Base-by-base conservation (phyloP, 2,113 vertebrate genomes). In the Phocoena phocoena region DNA sequence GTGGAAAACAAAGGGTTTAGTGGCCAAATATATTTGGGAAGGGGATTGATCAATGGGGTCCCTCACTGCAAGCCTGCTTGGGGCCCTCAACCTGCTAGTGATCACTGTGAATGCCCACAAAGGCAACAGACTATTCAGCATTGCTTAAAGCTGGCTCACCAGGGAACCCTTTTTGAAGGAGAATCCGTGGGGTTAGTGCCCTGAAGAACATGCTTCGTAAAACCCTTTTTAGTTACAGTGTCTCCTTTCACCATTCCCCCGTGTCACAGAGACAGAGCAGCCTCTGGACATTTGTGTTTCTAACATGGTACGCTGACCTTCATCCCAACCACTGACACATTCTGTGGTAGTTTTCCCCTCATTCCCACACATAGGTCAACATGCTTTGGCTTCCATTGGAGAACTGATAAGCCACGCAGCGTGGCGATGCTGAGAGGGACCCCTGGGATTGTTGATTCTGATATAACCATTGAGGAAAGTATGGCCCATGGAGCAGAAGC, bases 81-180 rank as follows among this genome's bases (percentile, higher is more conserved):
- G 36, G 60, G 11, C 10, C 23, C 31, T 82, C 15, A 28, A 12
- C 20, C 13, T 74, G 11, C 65, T 41, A 9, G 3, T 15, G 36
- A 17, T 50, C 58, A 9, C 68, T 18, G 0, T 20, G 36, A 79
- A 31, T 1, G 5, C 41, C 62, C 15, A 31, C 17, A 31, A 74
- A 60, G 58, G 25, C 38, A 36, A 31, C 0, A 2, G 20, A 36
- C 5, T 25, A 55, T 1, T 6, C 1, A 13, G 26, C 2, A 1
- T 60, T 85, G 77, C 73, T 53, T 67, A 93, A 60, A 38, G 47
- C 1, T 5, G 50, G 33, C 12, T 38, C 67, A 6, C 33, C 17
- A 8, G 17, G 25, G 60, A 96, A 55, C 20, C 20, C 2, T 65
- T 73, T 73, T 15, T 23, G n/a, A 79, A 38, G 47, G 36, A 41